A percentile compares a stretch with the other conserved stretches of the same genome.
Conservation (phyloP, 2,888 invertebrate species). For the Hipparchia semele region DNA sequence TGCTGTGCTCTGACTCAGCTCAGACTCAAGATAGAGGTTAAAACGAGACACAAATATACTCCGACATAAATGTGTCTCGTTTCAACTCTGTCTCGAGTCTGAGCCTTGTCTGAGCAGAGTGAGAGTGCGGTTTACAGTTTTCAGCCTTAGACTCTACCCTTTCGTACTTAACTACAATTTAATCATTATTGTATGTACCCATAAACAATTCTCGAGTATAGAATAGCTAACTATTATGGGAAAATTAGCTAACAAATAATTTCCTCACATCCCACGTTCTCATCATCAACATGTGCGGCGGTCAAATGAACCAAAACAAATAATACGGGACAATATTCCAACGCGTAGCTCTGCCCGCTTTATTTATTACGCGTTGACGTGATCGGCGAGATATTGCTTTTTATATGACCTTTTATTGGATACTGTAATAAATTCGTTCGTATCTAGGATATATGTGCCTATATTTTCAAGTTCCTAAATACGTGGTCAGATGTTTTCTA, state of each 20-base stretch:
- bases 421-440: neutral
- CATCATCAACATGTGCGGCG: slow-evolving; percentile 28
- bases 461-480: neutral
- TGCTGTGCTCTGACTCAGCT: too few relatives aligned
- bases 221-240: neutral
- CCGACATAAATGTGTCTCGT: too few relatives aligned
- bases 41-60: too few relatives aligned
- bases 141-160: too few relatives aligned
- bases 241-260: slow-evolving; percentile 1
- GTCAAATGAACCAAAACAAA: slow-evolving; percentile 32
- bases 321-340: slow-evolving; percentile 24
- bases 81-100: too few relatives aligned
- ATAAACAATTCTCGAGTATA: too few relatives aligned
- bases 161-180: too few relatives aligned
- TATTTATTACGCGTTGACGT: slow-evolving; percentile 28
- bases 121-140: too few relatives aligned
- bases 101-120: too few relatives aligned
- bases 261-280: slow-evolving; percentile 1
- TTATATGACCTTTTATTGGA: slow-evolving; percentile 17
- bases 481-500: too few relatives aligned
- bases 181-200: neutral
- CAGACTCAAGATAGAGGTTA: too few relatives aligned
- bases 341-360: slow-evolving; percentile 20
- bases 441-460: neutral
- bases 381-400: slow-evolving; percentile 25